A percentile compares a stretch with the other conserved stretches of the same genome.
These are phyloP conservation scores for Euplexia lucipara DNA, from an alignment of 2,888 invertebrate species.

Conservation along the genomic window DNA sequence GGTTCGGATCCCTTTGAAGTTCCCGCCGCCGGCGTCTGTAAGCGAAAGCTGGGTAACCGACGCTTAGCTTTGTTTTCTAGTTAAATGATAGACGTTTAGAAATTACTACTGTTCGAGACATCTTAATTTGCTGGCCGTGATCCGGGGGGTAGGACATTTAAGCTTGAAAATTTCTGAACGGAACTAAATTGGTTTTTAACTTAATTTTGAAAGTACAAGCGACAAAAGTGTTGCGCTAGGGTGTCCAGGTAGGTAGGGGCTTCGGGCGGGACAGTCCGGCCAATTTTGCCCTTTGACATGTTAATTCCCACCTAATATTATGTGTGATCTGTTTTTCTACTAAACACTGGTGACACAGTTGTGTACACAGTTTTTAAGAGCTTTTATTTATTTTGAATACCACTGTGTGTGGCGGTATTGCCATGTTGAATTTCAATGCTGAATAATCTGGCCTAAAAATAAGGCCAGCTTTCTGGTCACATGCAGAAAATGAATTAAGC, in stretches of 20 bases:
- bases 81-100: conserved; percentile 85
- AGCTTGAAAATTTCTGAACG: conserved; percentile 30
- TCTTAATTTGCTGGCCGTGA: conserved; percentile 64
- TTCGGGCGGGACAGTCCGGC: conserved; percentile 68
- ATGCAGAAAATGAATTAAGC: too few species aligned
- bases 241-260: conserved; percentile 66
- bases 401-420: too few species aligned
- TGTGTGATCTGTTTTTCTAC: conserved; percentile 70
- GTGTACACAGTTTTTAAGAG: conserved; percentile 29
- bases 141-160: conserved; percentile 64
- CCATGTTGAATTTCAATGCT: too few species aligned
- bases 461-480: too few species aligned
- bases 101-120: conserved; percentile 81
- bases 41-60: conserved; percentile 87
- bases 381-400: conserved; percentile 16
- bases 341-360: conserved; percentile 66
- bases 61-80: conserved; percentile 89
- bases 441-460: too few species aligned
- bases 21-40: conserved; percentile 85
- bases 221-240: conserved; percentile 72
- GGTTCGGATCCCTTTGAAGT: conserved; percentile 87
- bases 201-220: conserved; percentile 66
- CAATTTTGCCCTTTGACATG: conserved; percentile 82
- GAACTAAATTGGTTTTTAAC: conserved; percentile 45
- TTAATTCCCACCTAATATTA: conserved; percentile 78